Base-by-base conservation (phyloP, 2,888 invertebrate genomes). In the Agonopterix subpropinquella region DNA sequence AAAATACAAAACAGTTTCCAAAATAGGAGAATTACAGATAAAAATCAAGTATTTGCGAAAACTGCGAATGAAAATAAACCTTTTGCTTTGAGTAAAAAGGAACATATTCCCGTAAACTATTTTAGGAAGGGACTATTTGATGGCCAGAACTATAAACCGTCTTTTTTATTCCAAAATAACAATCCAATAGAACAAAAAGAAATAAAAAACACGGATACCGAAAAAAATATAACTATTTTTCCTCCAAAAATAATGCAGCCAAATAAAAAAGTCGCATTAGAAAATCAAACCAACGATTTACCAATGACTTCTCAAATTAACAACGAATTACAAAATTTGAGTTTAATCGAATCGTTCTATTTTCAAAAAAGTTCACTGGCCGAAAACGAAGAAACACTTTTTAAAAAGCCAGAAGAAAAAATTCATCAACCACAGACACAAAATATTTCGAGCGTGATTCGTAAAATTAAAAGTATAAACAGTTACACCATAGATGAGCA, bases 401-500 rank as follows among this genome's bases (percentile, higher is more conserved):
- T 39, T 39, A 39, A n/a, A 39, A 39, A 39, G n/a, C 28, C 28
- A 7, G 28, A 28, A 5, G 28, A 28, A 28, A 28, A 28, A 28
- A 28, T 5, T 28, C 1, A 39, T 5, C 9, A 2, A n/a, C 10
- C 39, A 39, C n/a, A 9, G n/a, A 39, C 10, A 39, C 4, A 9
- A 39, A 39, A 39, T 9, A 9, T n/a, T 10, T n/a, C 39, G n/a
- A n/a, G n/a, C 39, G n/a, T 4, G 10, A n/a, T 9, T 9, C 9
- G 9, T 9, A 39, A 39, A 39, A 39, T 45, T 39, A 47, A 50
- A 48, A 45, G 41, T 45, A 41, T 51, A 43, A 47, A 53, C 18
- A 28, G 35, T 1, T 49, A 49, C n/a, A 47, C 44, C 11, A 36
- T 64, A 4, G 60, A 67, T 2, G 52, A 53, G 7, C 48, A 48